Base-by-base conservation (phyloP, 2,888 invertebrate species). In the Vandiemenella viatica region DNA sequence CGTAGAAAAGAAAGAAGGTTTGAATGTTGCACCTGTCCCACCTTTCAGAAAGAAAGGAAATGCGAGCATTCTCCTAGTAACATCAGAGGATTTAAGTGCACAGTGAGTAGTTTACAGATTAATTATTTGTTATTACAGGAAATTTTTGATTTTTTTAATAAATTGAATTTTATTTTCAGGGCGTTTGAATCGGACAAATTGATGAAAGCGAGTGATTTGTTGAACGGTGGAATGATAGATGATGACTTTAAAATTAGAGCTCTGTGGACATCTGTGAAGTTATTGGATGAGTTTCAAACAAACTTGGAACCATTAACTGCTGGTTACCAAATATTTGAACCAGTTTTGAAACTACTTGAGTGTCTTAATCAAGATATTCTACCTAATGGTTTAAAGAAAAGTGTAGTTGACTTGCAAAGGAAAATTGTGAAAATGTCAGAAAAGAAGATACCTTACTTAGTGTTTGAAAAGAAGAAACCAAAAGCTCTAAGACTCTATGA, bases 401-500 rank as follows among this genome's bases (percentile, higher is more conserved):
- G 65, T 37, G 65, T 76, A 16, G 16, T 46, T n/a, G 37, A 8
- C 4, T 43, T 51, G n/a, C 13, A 45, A 17, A 2, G 21, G 19
- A 23, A 21, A 5, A 43, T 58, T 19, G 45, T 46, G 23, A 61
- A 59, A 13, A 67, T 77, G 48, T 70, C 68, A 43, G 66, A 73
- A 5, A 76, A 75, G 53, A 74, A 73, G 21, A 67, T 79, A 51
- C 69, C 73, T 13, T 75, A 73, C 38, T 58, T 83, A 49, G 62
- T 73, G 10, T 62, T 73, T 51, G 77, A 77, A 42, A 80, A 77
- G 57, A 79, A 79, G 55, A 82, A 76, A 61, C 89, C 89, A 0
- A 89, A 87, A 65, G 79, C 83, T 1, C 67, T 93, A 55, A 80
- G 83, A 58, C 64, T 90, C 45, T 83, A 88, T 60, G 92, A 93